phyloP scores from a whole-genome alignment of 2,113 vertebrate genomes.

The Sebastes schlegelii region DNA sequence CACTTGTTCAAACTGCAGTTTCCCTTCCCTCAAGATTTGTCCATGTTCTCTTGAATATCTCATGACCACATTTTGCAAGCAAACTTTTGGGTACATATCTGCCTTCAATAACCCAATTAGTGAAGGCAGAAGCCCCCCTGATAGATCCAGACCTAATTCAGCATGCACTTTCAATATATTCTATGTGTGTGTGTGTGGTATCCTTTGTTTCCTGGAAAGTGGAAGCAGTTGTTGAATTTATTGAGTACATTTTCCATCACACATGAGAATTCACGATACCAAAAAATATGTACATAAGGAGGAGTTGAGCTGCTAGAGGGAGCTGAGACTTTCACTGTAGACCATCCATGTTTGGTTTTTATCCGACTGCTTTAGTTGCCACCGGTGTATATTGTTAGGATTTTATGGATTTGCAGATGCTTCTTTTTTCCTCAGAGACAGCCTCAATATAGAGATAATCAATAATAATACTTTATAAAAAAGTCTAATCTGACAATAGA shows the following conservation, averaged over 20 bases:
- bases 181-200: not conserved
- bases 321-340: not conserved
- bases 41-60: not conserved
- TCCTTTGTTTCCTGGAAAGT: not conserved
- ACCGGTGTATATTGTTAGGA: not conserved
- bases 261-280: not conserved
- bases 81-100: not conserved
- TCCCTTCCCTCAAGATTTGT: not conserved
- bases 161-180: not conserved
- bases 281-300: not conserved
- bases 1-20: not conserved
- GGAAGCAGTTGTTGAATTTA: not conserved
- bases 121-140: not conserved
- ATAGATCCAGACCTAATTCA: not conserved
- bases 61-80: not conserved
- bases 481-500: too few relatives aligned
- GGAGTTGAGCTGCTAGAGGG: not conserved
- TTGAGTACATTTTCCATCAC: not conserved
- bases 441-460: not conserved
- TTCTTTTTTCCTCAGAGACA: not conserved
- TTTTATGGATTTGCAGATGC: not conserved
- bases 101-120: too few relatives aligned
- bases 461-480: not conserved
- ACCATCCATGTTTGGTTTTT: not conserved
- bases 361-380: not conserved